phyloP scores from a whole-genome alignment of 2,797 vertebrate genomes.

The Halcyon badia region DNA sequence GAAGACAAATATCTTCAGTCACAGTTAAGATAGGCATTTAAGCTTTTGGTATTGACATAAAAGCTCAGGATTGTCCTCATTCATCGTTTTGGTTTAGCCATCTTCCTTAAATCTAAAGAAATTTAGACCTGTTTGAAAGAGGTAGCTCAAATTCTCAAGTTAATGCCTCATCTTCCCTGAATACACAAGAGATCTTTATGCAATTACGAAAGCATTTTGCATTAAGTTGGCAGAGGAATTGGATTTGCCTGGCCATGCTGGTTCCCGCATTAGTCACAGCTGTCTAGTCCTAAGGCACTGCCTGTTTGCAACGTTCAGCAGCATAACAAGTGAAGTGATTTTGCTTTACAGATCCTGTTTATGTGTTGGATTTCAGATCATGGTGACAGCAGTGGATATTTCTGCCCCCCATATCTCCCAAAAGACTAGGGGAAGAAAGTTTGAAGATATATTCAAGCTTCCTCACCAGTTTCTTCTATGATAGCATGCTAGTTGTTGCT shows the following conservation, averaged over 20 bases:
- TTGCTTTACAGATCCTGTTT: neutral
- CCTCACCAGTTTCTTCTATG: neutral
- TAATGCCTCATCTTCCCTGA: neutral
- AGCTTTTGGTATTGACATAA: neutral
- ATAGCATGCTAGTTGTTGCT: neutral
- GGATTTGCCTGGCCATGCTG: neutral
- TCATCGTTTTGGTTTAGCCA: neutral
- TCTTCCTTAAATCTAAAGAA: neutral
- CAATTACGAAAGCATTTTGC: neutral
- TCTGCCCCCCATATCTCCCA: neutral
- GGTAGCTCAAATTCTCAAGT: neutral
- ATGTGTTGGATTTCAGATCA: neutral
- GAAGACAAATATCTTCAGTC: neutral
- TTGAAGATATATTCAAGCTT: neutral
- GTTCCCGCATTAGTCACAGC: neutral
- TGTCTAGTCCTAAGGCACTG: neutral
- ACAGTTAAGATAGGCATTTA: neutral
- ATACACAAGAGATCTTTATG: neutral
- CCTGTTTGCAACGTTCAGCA: neutral
- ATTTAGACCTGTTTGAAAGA: neutral
- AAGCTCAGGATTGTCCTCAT: neutral
- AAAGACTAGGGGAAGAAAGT: neutral
- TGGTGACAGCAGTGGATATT: neutral
- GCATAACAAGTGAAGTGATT: neutral
- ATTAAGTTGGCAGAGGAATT: neutral